A percentile compares a stretch with the other conserved stretches of the same genome.
Conservation (phyloP, 2,888 invertebrate species). For the Pollenia labialis region DNA sequence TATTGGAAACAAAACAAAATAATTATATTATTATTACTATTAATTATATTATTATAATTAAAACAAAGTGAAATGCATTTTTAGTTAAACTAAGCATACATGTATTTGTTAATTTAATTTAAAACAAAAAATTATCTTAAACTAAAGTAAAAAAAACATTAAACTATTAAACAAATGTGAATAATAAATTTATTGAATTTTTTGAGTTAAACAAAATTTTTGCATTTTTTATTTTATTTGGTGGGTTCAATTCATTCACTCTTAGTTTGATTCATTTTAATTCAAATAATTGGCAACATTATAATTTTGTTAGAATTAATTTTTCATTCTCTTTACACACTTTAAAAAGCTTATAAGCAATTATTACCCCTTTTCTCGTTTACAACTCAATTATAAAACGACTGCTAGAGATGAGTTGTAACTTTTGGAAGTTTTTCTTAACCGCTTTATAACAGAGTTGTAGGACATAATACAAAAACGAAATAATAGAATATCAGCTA, state of each 20-base stretch:
- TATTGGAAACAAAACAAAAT: slow-evolving; percentile 42
- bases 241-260: slow-evolving; percentile 16
- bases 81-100: slow-evolving; percentile 73
- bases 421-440: too few species aligned
- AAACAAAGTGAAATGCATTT: slow-evolving; percentile 69
- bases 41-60: slow-evolving; percentile 39
- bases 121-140: slow-evolving; percentile 12
- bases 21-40: slow-evolving; percentile 43
- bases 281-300: slow-evolving; percentile 51
- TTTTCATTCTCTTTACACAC: slow-evolving; percentile 1
- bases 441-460: too few species aligned
- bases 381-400: too few species aligned
- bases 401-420: too few species aligned
- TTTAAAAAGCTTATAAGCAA: not conserved
- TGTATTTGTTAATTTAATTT: slow-evolving; percentile 73
- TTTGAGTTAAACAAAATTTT: slow-evolving; percentile 73
- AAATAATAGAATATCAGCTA: too few species aligned
- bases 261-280: slow-evolving; percentile 15
- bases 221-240: slow-evolving; percentile 66
- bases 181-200: slow-evolving; percentile 73
- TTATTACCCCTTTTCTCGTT: too few species aligned
- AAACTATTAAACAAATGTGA: slow-evolving; percentile 64
- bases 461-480: too few species aligned
- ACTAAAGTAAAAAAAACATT: slow-evolving; percentile 50
- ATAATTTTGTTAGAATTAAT: not conserved